Conservation (phyloP, 2,888 invertebrate species). For the Hedya salicella region DNA sequence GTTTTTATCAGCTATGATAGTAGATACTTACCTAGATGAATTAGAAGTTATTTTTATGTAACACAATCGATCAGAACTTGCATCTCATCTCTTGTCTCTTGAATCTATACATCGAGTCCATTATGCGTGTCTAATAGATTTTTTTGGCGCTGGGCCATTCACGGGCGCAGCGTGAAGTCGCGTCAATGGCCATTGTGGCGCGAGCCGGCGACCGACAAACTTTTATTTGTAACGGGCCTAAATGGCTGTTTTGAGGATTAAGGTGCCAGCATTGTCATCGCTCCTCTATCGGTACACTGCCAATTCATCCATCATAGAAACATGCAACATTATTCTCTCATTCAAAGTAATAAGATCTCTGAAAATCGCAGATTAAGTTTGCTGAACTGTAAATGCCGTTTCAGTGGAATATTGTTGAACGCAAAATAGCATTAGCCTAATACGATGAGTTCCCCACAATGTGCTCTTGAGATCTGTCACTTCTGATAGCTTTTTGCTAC, state of each 20-base stretch:
- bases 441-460: slow-evolving; percentile 59
- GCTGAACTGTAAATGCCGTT: slow-evolving; percentile 31
- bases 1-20: too few relatives aligned
- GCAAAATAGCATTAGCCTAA: slow-evolving; percentile 62
- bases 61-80: slow-evolving; percentile 62
- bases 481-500: slow-evolving; percentile 71
- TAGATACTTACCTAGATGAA: background rate
- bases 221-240: slow-evolving; percentile 82
- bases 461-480: slow-evolving; percentile 75
- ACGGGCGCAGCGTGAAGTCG: slow-evolving; percentile 78
- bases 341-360: background rate
- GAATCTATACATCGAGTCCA: slow-evolving; percentile 67
- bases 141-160: slow-evolving; percentile 80
- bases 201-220: slow-evolving; percentile 69
- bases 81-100: slow-evolving; percentile 57
- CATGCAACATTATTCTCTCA: slow-evolving; percentile 5
- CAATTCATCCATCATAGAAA: slow-evolving; percentile 4
- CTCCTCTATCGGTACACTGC: slow-evolving; percentile 41
- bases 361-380: background rate
- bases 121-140: slow-evolving; percentile 83
- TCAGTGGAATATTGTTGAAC: slow-evolving; percentile 51
- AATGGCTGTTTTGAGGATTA: slow-evolving; percentile 83
- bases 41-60: slow-evolving; percentile 22
- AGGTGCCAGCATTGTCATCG: slow-evolving; percentile 76
- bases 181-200: slow-evolving; percentile 81